Evolutionary conservation across 2,113 vertebrate genomes (phyloP).

Genomic region (Lutjanus erythropterus): DNA sequence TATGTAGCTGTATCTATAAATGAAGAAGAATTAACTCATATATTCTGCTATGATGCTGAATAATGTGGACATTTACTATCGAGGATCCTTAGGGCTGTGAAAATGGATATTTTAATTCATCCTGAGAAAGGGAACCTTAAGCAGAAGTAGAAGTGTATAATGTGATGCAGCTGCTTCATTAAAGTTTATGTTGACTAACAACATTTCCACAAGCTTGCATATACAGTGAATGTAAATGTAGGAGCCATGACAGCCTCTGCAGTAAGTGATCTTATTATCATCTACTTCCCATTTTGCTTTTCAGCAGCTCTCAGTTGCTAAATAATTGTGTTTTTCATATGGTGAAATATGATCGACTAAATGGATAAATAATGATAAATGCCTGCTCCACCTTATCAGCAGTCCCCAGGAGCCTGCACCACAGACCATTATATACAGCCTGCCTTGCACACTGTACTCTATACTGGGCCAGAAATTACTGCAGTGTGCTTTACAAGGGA

Average conservation of each 20-base stretch:
- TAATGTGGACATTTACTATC: slow-evolving; percentile 17
- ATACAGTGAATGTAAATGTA: slow-evolving; percentile 6
- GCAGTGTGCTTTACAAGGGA: slow-evolving; percentile 41
- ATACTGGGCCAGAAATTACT: slow-evolving; percentile 30
- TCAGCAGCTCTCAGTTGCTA: slow-evolving; percentile 24
- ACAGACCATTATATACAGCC: slow-evolving; percentile 19
- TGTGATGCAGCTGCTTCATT: slow-evolving; percentile 25
- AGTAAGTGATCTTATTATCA: slow-evolving; percentile 24
- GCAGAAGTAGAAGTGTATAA: not conserved
- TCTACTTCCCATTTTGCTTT: slow-evolving; percentile 39
- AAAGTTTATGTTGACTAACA: slow-evolving; percentile 16
- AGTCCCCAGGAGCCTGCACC: slow-evolving; percentile 47
- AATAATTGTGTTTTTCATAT: slow-evolving; percentile 41
- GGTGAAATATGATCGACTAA: slow-evolving; percentile 44
- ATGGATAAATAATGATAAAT: slow-evolving; percentile 62
- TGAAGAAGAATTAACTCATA: not conserved
- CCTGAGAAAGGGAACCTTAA: not conserved
- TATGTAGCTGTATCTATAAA: not conserved
- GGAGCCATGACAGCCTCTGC: slow-evolving; percentile 4
- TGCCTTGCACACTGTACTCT: not conserved
- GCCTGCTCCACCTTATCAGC: slow-evolving; percentile 57
- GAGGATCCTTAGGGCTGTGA: slow-evolving; percentile 7
- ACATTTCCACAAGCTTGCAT: slow-evolving; percentile 18
- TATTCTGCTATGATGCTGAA: slow-evolving; percentile 5
- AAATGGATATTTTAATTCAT: slow-evolving; percentile 3